phyloP scores from a whole-genome alignment of 2,888 invertebrate genomes.

The Bombyx huttoni region DNA sequence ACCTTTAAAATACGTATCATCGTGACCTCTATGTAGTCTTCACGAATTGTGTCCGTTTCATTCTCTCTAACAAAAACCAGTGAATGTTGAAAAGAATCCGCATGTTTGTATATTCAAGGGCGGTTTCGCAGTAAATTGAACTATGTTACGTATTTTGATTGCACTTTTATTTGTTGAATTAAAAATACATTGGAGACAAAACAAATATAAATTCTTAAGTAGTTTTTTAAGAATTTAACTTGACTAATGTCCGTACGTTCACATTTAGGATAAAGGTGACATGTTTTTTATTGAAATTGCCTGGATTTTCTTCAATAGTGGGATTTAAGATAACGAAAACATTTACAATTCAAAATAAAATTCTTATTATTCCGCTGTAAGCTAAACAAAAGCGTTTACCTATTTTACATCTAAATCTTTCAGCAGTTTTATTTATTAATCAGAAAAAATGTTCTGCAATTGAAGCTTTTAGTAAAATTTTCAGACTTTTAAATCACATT shows the following conservation, averaged over 20 bases:
- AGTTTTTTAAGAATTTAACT: conserved; percentile 5
- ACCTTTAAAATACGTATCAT: too few species aligned
- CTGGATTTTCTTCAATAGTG: too few species aligned
- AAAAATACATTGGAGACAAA: neutral
- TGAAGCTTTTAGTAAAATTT: conserved; percentile 6
- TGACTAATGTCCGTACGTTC: conserved; percentile 11
- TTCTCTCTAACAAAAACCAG: conserved; percentile 19
- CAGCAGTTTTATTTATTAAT: too few species aligned
- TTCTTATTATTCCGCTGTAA: too few species aligned
- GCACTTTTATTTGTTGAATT: conserved; percentile 22
- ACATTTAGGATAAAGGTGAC: too few species aligned
- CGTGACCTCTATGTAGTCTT: conserved; percentile 9
- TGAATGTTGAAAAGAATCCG: conserved; percentile 23
- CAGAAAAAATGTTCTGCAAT: too few species aligned
- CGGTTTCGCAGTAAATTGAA: conserved; percentile 46
- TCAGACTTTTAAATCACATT: conserved; percentile 48
- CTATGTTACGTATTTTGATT: conserved; percentile 33
- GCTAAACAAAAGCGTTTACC: too few species aligned
- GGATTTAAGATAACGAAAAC: too few species aligned
- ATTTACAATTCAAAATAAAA: too few species aligned
- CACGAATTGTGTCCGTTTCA: conserved; percentile 28
- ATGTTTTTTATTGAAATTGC: too few species aligned
- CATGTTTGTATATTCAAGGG: conserved; percentile 29
- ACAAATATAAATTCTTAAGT: neutral
- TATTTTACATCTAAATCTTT: too few species aligned